phyloP scores from a whole-genome alignment of 2,797 vertebrate genomes.

The Myiotriccus ornatus region DNA sequence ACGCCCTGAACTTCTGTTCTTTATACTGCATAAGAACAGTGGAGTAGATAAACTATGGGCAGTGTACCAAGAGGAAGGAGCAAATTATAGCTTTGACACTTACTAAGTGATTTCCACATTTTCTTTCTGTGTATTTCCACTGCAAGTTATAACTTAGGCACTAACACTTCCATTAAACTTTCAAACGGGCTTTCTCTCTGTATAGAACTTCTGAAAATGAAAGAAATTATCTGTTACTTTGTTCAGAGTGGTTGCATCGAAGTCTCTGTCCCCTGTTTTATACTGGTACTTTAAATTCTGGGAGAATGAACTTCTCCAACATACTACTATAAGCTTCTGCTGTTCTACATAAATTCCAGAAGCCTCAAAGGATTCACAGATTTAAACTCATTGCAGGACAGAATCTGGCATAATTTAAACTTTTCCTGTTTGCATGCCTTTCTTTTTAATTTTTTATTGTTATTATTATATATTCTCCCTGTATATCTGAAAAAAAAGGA shows the following conservation, averaged over 20 bases:
- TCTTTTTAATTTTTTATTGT: not conserved
- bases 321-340: not conserved
- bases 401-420: not conserved
- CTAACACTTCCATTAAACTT: constrained; percentile 40
- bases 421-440: not conserved
- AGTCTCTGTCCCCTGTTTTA: not conserved
- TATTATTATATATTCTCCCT: not conserved
- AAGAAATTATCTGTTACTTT: not conserved
- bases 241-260: not conserved
- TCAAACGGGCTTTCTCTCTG: not conserved
- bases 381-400: not conserved
- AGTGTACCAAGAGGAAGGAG: constrained; percentile 9
- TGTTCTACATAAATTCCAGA: not conserved
- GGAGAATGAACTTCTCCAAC: not conserved
- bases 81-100: constrained; percentile 53
- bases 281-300: not conserved
- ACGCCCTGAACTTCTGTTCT: constrained; percentile 30
- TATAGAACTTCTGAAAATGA: not conserved
- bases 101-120: constrained; percentile 53
- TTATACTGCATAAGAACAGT: not conserved
- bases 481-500: not conserved
- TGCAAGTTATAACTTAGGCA: constrained; percentile 4
- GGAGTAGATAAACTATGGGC: constrained; percentile 36
- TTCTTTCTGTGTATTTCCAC: not conserved
- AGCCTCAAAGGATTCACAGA: not conserved